These are phyloP conservation scores for Phoeniculus purpureus DNA, from an alignment of 2,797 vertebrate species.

Conservation along the genomic window DNA sequence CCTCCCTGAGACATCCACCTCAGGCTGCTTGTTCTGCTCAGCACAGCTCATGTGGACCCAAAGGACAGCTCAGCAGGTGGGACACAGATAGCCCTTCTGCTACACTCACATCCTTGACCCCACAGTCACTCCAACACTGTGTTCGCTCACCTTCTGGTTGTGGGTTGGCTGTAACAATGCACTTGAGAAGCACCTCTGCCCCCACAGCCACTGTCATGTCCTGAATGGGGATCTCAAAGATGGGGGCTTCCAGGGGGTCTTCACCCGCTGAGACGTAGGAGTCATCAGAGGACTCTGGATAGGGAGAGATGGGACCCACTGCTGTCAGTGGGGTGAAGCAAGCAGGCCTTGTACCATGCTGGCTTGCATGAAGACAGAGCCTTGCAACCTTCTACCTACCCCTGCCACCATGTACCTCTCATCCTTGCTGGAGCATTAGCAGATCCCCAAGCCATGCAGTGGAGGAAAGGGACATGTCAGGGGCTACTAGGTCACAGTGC, in stretches of 20 bases:
- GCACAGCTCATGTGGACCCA: fast-evolving
- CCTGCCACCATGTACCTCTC: neutral
- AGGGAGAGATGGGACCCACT: neutral
- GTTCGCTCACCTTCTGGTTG: constrained; percentile 85
- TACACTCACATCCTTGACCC: fast-evolving
- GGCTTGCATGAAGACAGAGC: neutral
- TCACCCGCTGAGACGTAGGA: constrained; percentile 96
- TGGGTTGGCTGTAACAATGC: constrained; percentile 91
- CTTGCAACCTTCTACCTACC: neutral
- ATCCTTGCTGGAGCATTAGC: neutral
- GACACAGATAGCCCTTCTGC: neutral
- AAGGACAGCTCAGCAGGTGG: fast-evolving
- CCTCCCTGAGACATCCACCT: neutral
- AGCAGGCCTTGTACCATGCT: fast-evolving
- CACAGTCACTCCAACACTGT: too few species aligned
- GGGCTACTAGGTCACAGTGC: neutral
- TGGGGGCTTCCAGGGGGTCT: constrained; percentile 91
- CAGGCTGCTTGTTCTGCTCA: fast-evolving
- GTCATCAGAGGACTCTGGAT: constrained; percentile 94
- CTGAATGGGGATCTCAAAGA: constrained; percentile 92
- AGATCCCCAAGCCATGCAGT: neutral
- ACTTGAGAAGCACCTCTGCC: constrained; percentile 88
- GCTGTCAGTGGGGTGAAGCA: neutral
- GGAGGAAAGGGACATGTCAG: neutral
- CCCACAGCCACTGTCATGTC: constrained; percentile 84